These are phyloP conservation scores for Pygocentrus nattereri DNA, from an alignment of 2,797 vertebrate genomes.

Conservation along the genomic window DNA sequence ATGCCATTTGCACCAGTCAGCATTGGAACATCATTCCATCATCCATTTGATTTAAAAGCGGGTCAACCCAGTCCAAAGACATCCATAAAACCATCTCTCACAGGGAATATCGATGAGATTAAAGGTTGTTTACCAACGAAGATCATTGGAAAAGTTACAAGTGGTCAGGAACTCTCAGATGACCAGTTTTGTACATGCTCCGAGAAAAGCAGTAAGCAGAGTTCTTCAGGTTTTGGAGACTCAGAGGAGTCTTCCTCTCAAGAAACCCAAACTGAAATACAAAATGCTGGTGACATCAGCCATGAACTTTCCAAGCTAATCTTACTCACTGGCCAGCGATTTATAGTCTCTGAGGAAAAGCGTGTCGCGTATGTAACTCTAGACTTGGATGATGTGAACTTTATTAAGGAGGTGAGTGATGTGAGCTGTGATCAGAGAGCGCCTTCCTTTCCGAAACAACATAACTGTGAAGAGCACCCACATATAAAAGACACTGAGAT, in stretches of 20 bases:
- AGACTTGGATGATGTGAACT: slow-evolving; percentile 67
- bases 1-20: slow-evolving; percentile 71
- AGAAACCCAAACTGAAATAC: slow-evolving; percentile 27
- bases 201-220: slow-evolving; percentile 17
- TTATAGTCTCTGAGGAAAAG: slow-evolving; percentile 66
- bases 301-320: slow-evolving; percentile 64
- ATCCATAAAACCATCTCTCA: slow-evolving; percentile 41
- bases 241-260: slow-evolving; percentile 23
- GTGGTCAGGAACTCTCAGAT: not conserved
- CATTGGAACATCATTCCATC: slow-evolving; percentile 55
- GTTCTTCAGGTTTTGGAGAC: slow-evolving; percentile 10
- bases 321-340: slow-evolving; percentile 59
- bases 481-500: slow-evolving; percentile 61
- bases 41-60: slow-evolving; percentile 37
- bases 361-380: slow-evolving; percentile 71
- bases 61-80: not conserved
- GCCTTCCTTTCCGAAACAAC: not conserved
- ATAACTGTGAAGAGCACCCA: slow-evolving; percentile 33
- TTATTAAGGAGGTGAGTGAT: slow-evolving; percentile 7
- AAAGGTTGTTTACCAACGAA: slow-evolving; percentile 11
- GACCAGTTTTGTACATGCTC: not conserved
- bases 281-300: slow-evolving; percentile 61
- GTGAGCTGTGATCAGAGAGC: not conserved
- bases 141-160: slow-evolving; percentile 31
- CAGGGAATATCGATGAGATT: slow-evolving; percentile 51